Conservation (phyloP, 2,113 vertebrate genomes). For the Lichenostomus cassidix region DNA sequence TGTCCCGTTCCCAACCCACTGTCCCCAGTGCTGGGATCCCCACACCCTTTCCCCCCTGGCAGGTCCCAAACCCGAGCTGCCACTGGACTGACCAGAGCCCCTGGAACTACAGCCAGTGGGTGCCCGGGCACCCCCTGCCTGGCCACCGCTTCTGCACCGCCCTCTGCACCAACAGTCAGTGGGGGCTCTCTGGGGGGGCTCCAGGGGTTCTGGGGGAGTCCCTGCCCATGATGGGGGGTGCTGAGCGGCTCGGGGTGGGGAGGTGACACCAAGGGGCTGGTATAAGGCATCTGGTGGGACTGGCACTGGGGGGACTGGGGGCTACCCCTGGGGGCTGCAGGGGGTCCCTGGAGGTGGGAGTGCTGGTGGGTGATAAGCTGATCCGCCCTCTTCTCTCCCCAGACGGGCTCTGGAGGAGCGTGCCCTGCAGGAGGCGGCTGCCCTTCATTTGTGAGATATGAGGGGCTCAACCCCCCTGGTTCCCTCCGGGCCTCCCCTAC, state of each 20-base stretch:
- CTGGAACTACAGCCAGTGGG: not conserved
- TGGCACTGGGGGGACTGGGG: too few species aligned
- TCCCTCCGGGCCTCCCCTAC: not conserved
- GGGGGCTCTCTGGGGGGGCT: not conserved
- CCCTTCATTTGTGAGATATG: not conserved
- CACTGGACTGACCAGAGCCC: not conserved
- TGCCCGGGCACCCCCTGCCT: not conserved
- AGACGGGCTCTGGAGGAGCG: not conserved
- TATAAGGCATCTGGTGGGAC: too few species aligned
- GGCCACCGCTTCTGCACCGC: not conserved
- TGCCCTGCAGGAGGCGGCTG: fast-evolving
- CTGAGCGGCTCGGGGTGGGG: not conserved
- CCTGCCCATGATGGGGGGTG: not conserved
- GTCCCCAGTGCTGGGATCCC: too few species aligned
- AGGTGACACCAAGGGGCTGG: not conserved
- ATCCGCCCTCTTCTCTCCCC: not conserved
- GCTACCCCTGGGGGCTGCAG: not conserved
- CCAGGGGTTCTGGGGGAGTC: not conserved
- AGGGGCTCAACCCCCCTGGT: not conserved
- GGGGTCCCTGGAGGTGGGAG: not conserved
- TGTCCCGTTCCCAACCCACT: too few species aligned
- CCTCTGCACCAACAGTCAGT: not conserved
- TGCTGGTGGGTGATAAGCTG: not conserved
- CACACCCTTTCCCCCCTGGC: not conserved
- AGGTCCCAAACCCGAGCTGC: not conserved